A percentile compares a stretch with the other conserved stretches of the same genome.
phyloP scores from a whole-genome alignment of 2,797 vertebrate species.

The Alcedo quadribrachys region DNA sequence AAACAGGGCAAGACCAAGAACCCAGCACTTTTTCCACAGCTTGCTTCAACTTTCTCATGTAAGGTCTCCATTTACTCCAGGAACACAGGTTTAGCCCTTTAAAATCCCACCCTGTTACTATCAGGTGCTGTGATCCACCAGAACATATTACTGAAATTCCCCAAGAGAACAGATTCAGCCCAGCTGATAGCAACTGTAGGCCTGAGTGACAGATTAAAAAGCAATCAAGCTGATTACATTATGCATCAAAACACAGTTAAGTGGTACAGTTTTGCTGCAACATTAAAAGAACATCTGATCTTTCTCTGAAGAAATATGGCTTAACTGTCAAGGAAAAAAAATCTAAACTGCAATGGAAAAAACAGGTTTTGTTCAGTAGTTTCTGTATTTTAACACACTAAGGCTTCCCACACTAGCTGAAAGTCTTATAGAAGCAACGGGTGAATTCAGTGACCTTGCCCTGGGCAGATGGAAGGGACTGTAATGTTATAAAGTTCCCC shows the following conservation, averaged over 20 bases:
- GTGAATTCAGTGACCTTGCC: constrained; percentile 8
- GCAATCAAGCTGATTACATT: constrained; percentile 71
- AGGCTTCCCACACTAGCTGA: neutral
- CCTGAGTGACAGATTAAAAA: constrained; percentile 58
- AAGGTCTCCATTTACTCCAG: neutral
- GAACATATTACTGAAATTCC: neutral
- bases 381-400: neutral
- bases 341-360: neutral
- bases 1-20: neutral
- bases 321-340: constrained; percentile 3
- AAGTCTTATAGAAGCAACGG: neutral
- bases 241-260: constrained; percentile 59
- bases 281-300: constrained; percentile 49
- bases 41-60: neutral
- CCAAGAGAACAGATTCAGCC: neutral
- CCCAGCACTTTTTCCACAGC: neutral
- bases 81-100: neutral
- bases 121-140: neutral
- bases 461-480: neutral
- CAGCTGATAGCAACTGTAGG: constrained; percentile 43
- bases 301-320: neutral
- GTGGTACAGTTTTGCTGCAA: constrained; percentile 33
- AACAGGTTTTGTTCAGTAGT: neutral
- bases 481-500: neutral
- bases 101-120: neutral